Evolutionary conservation across 2,113 vertebrate species (phyloP), one percentile per base, ranked within the genome.

Genomic region (Coptodon rendalli): DNA sequence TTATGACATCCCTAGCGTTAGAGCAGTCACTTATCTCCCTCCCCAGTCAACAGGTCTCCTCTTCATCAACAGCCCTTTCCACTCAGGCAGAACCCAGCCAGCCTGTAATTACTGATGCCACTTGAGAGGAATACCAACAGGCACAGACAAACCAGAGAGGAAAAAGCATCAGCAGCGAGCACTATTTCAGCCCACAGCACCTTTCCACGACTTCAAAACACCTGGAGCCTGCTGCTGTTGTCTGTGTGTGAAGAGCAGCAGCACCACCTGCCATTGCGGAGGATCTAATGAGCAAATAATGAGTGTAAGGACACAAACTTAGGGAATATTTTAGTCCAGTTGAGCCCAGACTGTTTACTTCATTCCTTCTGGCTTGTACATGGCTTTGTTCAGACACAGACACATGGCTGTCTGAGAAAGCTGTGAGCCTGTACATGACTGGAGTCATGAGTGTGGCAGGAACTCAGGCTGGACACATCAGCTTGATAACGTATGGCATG

Each of bases 91-190:
- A 81, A 89, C 84, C 66, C 84, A 89, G 88, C 59, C 87, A 91
- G 90, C 81, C 87, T 92, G 91, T 87, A 92, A 94, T 94, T 92
- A 93, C 83, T 63, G 83, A 63, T 82, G 88, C 88, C 88, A 82
- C 89, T 93, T 87, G 88, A 88, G 91, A 94, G 83, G 91, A 93
- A 92, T 87, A 90, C 84, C 92, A 87, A 85, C 89, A 88, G 82
- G 86, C 83, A 48, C 57, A 80, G 83, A 89, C 91, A 85, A 84
- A 82, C 43, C n/a, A 83, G 50, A 68, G 81, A 82, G 54, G 53
- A 80, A 24, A 82, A 85, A 85, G 61, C 85, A 82, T 52, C 78
- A 56, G 82, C 80, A 50, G 7, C 12, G 27, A 63, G 24, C 73
- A 81, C 80, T 76, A 66, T 82, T 85, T 86, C 87, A 80, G 78